Evolutionary conservation across 2,113 vertebrate genomes (phyloP), one percentile per base, ranked within the genome.

Genomic region (Odontophorus gujanensis): DNA sequence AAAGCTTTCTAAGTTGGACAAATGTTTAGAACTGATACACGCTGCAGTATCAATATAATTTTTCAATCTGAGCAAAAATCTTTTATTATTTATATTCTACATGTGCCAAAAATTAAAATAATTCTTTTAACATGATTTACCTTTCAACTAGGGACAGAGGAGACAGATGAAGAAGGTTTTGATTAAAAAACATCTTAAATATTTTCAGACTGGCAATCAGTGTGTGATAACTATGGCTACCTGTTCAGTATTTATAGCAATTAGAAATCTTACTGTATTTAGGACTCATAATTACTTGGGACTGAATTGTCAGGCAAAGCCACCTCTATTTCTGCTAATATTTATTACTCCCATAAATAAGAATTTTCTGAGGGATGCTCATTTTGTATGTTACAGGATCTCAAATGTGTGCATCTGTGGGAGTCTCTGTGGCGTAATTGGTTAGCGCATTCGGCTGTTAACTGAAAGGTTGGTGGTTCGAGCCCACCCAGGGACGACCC

Each of bases 401-500:
- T 51, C 8, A 65, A 26, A 28, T 25, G 28, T 26, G 1, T 26
- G 6, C 5, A 51, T 51, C 15, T 26, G 25, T 51, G 50, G 25
- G 50, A 63, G 97, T 98, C 98, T 98, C 97, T 98, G 98, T 98
- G 97, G 98, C 91, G 97, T 97, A 98, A 98, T 96, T 0, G 97
- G 97, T 97, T 91, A 98, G 98, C 96, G 96, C 96, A 89, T 98
- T 98, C 96, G 96, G 97, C 98, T 98, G 98, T 98, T 98, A 98
- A 98, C 98, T 78, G 97, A 98, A 98, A 98, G 97, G 97, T 96
- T 98, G 98, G 97, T 98, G 98, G 98, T 98, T 98, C 97, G 2
- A 98, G 97, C 98, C 98, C 98, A 98, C 97, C 98, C 97, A 96
- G 97, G 96, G 98, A 98, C 95, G 97, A 19, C 8, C 51, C 26